A percentile compares a stretch with the other conserved stretches of the same genome.
Conservation (phyloP, 2,113 vertebrate genomes). For the Cinclus mexicanus region DNA sequence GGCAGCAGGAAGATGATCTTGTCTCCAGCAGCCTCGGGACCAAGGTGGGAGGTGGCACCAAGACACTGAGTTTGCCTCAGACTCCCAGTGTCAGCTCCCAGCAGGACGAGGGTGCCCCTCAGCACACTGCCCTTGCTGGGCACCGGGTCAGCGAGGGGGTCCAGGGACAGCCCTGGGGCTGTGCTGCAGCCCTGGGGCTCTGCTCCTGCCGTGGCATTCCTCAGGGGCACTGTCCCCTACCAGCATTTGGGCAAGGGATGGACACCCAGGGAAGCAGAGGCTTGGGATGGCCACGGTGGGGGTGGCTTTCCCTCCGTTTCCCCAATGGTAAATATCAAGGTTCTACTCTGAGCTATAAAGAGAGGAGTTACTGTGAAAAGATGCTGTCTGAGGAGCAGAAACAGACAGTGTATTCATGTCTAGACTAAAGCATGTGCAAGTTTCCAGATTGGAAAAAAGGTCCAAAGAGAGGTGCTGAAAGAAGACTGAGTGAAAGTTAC, state of each 20-base stretch:
- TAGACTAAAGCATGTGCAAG: constrained; percentile 60
- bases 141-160: accelerated
- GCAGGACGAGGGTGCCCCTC: background rate
- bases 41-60: background rate
- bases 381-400: constrained; percentile 48
- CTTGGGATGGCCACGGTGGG: background rate
- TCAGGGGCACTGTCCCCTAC: accelerated
- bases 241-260: background rate
- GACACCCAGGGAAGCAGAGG: background rate
- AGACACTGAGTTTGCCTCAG: background rate
- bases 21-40: background rate
- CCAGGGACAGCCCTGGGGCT: background rate
- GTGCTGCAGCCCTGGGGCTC: background rate
- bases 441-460: constrained; percentile 55
- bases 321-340: background rate
- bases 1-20: background rate
- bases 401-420: constrained; percentile 55
- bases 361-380: constrained; percentile 48
- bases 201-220: background rate
- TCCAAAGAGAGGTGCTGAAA: constrained; percentile 44
- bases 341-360: background rate
- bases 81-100: background rate
- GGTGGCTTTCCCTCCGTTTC: background rate
- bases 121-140: background rate
- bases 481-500: background rate